phyloP scores from a whole-genome alignment of 2,797 vertebrate species.

The Gobio occitaniae region DNA sequence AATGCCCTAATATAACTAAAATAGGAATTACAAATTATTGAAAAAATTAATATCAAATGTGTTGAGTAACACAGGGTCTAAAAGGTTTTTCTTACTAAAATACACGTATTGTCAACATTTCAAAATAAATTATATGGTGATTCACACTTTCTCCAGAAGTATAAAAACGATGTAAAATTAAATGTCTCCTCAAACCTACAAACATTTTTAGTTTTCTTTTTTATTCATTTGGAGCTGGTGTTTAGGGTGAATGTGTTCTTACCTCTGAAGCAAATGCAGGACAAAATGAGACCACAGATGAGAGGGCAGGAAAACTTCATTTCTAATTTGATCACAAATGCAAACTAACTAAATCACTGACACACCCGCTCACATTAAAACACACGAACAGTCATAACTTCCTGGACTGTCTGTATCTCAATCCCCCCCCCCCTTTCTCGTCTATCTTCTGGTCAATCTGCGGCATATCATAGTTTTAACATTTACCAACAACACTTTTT shows the following conservation, averaged over 20 bases:
- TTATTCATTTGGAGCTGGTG: not conserved
- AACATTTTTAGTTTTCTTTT: no score
- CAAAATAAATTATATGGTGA: no score
- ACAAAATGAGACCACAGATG: not conserved
- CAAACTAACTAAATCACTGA: not conserved
- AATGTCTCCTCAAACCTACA: no score
- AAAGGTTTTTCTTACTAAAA: no score
- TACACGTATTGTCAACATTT: no score
- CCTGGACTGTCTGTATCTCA: not conserved
- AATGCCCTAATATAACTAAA: no score
- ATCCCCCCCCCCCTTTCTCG: not conserved
- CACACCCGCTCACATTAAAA: not conserved
- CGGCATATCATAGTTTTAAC: not conserved
- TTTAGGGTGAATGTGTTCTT: not conserved
- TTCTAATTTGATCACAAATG: not conserved
- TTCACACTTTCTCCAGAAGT: no score
- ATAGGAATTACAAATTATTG: no score
- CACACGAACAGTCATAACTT: not conserved
- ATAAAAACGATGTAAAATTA: no score
- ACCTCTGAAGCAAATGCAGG: constrained; percentile 11
- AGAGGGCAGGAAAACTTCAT: not conserved
- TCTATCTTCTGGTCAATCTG: not conserved
- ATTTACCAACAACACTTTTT: not conserved
- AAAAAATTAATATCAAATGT: no score
- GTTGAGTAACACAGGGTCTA: no score